A percentile compares a stretch with the other conserved stretches of the same genome.
These are phyloP conservation scores for Zaprionus gabonicus DNA, from an alignment of 1,140 invertebrate species.

Conservation along the genomic window DNA sequence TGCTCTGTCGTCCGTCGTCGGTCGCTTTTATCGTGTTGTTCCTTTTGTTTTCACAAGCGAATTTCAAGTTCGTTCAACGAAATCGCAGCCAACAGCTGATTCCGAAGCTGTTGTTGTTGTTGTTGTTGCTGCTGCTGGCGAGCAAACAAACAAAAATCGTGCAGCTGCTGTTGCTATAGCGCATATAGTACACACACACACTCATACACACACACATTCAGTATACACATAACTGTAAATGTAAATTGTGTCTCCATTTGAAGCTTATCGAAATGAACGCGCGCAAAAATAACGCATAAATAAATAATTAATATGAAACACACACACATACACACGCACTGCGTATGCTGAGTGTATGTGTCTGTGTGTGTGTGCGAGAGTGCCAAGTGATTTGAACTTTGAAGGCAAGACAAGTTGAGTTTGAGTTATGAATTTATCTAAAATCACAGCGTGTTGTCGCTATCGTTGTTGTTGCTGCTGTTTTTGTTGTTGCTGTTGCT, in stretches of 20 bases:
- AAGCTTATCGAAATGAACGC: slow-evolving; percentile 77
- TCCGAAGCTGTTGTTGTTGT: slow-evolving; percentile 20
- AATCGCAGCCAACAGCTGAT: slow-evolving; percentile 69
- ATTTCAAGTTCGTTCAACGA: slow-evolving; percentile 71
- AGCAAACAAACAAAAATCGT: slow-evolving; percentile 35
- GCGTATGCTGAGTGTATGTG: slow-evolving; percentile 4
- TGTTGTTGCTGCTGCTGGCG: slow-evolving; percentile 19
- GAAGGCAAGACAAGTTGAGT: slow-evolving; percentile 81
- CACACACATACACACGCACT: slow-evolving; percentile 25
- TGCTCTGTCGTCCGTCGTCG: slow-evolving; percentile 8
- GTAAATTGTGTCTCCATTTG: slow-evolving; percentile 77
- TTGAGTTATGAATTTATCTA: slow-evolving; percentile 82
- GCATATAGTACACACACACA: slow-evolving; percentile 4
- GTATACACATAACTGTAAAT: slow-evolving; percentile 68
- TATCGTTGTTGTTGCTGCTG: slow-evolving; percentile 52
- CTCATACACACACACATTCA: slow-evolving; percentile 3
- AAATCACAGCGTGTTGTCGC: slow-evolving; percentile 77
- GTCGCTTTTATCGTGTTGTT: slow-evolving; percentile 53
- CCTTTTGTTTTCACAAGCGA: slow-evolving; percentile 39
- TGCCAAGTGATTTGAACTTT: slow-evolving; percentile 82
- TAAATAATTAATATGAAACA: slow-evolving; percentile 77
- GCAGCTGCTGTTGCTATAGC: slow-evolving; percentile 26
- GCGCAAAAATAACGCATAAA: slow-evolving; percentile 80
- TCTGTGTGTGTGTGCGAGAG: slow-evolving; percentile 33
- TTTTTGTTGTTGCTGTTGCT: slow-evolving; percentile 39